phyloP scores from a whole-genome alignment of 2,113 vertebrate species.

The Bothrops jararaca region DNA sequence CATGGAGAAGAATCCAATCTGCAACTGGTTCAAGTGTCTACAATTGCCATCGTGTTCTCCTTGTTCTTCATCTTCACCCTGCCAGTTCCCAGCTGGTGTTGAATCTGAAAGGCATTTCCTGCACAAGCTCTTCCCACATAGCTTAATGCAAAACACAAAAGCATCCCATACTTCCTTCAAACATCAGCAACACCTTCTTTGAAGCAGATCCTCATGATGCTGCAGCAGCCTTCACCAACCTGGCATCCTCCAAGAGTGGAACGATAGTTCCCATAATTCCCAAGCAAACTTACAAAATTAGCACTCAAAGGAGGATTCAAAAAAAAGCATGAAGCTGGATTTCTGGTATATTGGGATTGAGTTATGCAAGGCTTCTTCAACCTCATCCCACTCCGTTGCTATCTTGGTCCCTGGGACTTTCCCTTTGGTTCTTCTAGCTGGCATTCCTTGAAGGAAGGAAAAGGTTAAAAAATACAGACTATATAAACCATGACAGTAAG shows the following conservation, averaged over 20 bases:
- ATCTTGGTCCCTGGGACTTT: neutral
- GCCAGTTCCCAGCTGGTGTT: conserved; percentile 14
- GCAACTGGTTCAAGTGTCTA: neutral
- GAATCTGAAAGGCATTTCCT: neutral
- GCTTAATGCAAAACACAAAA: neutral
- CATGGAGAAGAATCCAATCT: neutral
- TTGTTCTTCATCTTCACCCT: neutral
- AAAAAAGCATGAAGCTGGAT: neutral
- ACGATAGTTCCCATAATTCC: neutral
- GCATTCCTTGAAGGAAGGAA: neutral
- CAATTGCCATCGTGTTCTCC: conserved; percentile 15
- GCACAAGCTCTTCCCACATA: neutral
- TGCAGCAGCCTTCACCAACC: neutral
- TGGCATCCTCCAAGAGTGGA: neutral
- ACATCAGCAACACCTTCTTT: neutral
- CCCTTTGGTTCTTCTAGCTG: neutral
- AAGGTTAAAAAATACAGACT: neutral
- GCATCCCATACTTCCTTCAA: neutral
- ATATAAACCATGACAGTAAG: neutral
- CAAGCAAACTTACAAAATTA: neutral
- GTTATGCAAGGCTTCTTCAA: neutral
- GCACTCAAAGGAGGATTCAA: neutral
- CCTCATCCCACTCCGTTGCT: neutral
- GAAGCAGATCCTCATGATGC: neutral
- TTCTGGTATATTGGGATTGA: neutral